A percentile compares a stretch with the other conserved stretches of the same genome.
These are phyloP conservation scores for Labia minor DNA, from an alignment of 2,888 invertebrate genomes.

Conservation along the genomic window DNA sequence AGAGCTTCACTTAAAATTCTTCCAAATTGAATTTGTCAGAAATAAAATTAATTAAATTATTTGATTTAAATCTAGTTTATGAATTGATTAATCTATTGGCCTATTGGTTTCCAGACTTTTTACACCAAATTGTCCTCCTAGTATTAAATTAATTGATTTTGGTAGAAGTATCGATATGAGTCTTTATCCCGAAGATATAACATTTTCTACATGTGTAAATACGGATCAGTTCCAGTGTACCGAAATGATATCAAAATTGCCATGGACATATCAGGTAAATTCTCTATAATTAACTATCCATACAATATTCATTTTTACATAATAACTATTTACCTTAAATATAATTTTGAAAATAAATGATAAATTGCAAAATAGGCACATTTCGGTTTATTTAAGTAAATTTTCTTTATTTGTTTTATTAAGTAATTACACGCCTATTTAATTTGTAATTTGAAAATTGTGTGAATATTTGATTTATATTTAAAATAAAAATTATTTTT, in stretches of 20 bases:
- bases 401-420: slow-evolving; percentile 13
- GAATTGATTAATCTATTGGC: too few species aligned
- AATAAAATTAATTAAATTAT: too few species aligned
- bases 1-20: too few species aligned
- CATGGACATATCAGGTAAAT: slow-evolving; percentile 73
- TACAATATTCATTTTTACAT: neutral
- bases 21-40: too few species aligned
- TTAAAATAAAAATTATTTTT: neutral
- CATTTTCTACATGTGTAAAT: slow-evolving; percentile 63
- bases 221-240: slow-evolving; percentile 49
- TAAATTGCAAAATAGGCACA: too few species aligned
- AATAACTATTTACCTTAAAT: too few species aligned
- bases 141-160: slow-evolving; percentile 82
- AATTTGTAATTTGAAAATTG: too few species aligned
- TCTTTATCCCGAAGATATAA: slow-evolving; percentile 62
- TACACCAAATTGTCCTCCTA: slow-evolving; percentile 35
- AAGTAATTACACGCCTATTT: neutral
- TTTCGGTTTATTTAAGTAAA: too few species aligned
- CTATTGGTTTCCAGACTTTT: too few species aligned
- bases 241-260: slow-evolving; percentile 81
- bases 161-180: slow-evolving; percentile 91
- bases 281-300: neutral
- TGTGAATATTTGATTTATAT: too few species aligned
- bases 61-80: too few species aligned
- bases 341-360: too few species aligned